Evolutionary conservation across 2,113 vertebrate genomes (phyloP), one percentile per base, ranked within the genome.

Genomic region (Macquaria ambigua): DNA sequence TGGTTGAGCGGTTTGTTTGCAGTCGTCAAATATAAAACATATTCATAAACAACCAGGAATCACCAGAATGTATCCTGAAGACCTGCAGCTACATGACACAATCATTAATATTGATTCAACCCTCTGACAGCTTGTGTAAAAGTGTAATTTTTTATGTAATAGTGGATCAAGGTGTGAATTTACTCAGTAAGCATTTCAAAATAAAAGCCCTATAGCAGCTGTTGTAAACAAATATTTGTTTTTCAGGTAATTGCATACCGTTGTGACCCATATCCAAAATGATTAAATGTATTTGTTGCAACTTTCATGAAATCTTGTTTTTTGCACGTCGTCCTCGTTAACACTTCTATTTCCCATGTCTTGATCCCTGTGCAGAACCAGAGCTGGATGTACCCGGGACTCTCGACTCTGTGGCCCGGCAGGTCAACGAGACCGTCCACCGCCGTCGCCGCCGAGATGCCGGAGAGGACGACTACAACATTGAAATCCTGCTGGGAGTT

Each of bases 401-500:
- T 0, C 94, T 99, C 1, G 93, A 97, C 48, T 90, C 93, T 0
- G 1, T 97, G 0, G 92, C 93, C 75, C 94, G 87, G 85, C 96
- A 96, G 81, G 92, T 99, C 74, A 97, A 98, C 0, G 93, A 96
- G 37, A 97, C 95, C 0, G 76, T 95, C 56, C 90, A 93, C 74
- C 95, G 3, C 1, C 93, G 97, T 72, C 95, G 4, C 0, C 97
- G 97, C 14, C 93, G 98, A 43, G 96, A 99, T 0, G 95, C 96
- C 0, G 97, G 96, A 0, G 97, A 97, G 0, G 90, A 95, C 0
- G 96, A 98, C 93, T 98, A 99, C 95, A 99, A 98, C 95, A 99
- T 99, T 0, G 98, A 99, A 89, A 97, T 99, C 87, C 97, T 99
- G 41, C 96, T 99, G 71, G 98, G 98, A 0, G 98, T 99, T 28